Evolutionary conservation across 1,140 invertebrate genomes (phyloP).

Genomic region (Danaus plexippus): DNA sequence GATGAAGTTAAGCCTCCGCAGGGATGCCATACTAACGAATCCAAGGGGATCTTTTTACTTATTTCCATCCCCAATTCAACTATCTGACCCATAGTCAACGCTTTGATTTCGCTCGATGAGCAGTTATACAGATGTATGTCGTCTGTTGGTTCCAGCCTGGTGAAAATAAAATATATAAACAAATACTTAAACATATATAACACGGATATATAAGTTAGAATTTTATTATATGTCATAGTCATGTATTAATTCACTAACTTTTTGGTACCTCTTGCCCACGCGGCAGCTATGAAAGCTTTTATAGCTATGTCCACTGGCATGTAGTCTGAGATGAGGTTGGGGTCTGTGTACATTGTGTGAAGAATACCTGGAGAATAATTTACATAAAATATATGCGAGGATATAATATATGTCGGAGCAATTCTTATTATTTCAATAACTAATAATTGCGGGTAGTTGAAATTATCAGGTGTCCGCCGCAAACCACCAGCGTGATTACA

Average conservation of each 20-base stretch:
- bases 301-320: conserved; percentile 90
- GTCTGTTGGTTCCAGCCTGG: conserved; percentile 34
- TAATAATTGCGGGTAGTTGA: no score
- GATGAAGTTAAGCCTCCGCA: conserved; percentile 68
- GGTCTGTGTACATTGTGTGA: conserved; percentile 78
- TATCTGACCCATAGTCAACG: conserved; percentile 77
- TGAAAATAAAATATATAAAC: no score
- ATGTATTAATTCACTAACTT: conserved; percentile 65
- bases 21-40: conserved; percentile 79
- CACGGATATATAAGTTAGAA: not conserved
- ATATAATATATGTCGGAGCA: no score
- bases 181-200: no score
- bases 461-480: no score
- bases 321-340: conserved; percentile 78
- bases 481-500: no score
- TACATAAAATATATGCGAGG: conserved; percentile 4
- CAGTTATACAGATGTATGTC: conserved; percentile 78
- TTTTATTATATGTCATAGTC: not conserved
- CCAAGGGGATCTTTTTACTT: conserved; percentile 75
- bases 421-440: no score
- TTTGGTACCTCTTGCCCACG: conserved; percentile 79
- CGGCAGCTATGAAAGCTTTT: conserved; percentile 82
- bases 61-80: conserved; percentile 70
- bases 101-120: conserved; percentile 76
- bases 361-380: conserved; percentile 74